These are phyloP conservation scores for Pocota personata DNA, from an alignment of 2,888 invertebrate species.

Conservation along the genomic window DNA sequence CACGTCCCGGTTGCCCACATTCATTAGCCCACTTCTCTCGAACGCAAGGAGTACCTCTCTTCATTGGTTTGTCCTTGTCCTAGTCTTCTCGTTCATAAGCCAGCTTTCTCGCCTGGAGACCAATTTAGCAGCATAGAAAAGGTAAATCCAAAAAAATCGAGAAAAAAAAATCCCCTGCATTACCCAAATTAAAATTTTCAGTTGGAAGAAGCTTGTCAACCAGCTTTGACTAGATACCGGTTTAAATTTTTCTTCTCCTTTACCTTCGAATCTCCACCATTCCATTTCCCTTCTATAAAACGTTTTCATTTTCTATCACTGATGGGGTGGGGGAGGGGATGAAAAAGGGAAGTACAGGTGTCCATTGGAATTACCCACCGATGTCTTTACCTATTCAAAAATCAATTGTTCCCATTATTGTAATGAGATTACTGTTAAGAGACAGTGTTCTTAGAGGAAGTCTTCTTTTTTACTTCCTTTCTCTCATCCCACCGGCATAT, in stretches of 20 bases:
- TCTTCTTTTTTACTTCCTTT: background rate
- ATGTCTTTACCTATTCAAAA: constrained; percentile 67
- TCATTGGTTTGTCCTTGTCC: constrained; percentile 60
- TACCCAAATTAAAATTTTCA: constrained; percentile 60
- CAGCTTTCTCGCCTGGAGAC: constrained; percentile 48
- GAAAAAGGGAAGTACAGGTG: constrained; percentile 28
- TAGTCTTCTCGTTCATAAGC: constrained; percentile 49
- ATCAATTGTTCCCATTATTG: constrained; percentile 73
- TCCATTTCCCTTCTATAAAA: background rate
- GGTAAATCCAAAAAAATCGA: constrained; percentile 1
- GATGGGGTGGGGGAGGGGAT: background rate
- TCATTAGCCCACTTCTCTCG: background rate
- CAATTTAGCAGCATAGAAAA: constrained; percentile 27
- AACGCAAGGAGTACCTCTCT: background rate
- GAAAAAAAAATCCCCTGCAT: constrained; percentile 34
- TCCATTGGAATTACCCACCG: constrained; percentile 55
- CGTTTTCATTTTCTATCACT: constrained; percentile 9
- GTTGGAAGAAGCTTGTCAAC: constrained; percentile 42
- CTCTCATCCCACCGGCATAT: background rate
- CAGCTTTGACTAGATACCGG: constrained; percentile 29
- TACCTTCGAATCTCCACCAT: too few species aligned
- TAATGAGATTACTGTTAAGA: constrained; percentile 68
- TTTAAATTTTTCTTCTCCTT: background rate
- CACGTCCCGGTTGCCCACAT: constrained; percentile 40
- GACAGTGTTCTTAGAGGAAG: constrained; percentile 25